Evolutionary conservation across 2,888 invertebrate species (phyloP).

Genomic region (Nudaria mundana): DNA sequence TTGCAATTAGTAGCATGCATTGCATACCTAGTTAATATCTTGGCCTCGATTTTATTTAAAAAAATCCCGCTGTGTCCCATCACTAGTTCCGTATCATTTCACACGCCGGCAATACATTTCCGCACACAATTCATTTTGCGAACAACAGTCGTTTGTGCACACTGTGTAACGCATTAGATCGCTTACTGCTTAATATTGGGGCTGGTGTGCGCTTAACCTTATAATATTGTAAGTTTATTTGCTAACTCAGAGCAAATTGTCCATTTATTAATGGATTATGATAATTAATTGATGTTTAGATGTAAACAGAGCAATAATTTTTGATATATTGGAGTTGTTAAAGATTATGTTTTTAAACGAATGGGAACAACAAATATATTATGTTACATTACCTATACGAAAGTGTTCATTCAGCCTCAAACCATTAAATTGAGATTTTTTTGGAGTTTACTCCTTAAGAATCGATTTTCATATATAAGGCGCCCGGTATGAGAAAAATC

Average conservation of each 20-base stretch:
- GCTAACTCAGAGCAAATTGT: slow-evolving; percentile 51
- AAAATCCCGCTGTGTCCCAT: slow-evolving; percentile 4
- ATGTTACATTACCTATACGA: no score
- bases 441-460: no score
- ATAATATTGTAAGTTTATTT: slow-evolving; percentile 42
- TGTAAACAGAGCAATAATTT: slow-evolving; percentile 10
- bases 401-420: no score
- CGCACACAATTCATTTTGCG: slow-evolving; percentile 56
- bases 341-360: no score
- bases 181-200: slow-evolving; percentile 14
- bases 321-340: background rate
- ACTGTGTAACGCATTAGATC: slow-evolving; percentile 51
- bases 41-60: background rate
- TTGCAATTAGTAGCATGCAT: no score
- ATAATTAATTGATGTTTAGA: slow-evolving; percentile 41
- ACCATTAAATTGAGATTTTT: no score
- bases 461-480: no score
- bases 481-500: no score
- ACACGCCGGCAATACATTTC: slow-evolving; percentile 37
- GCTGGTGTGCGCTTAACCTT: slow-evolving; percentile 12
- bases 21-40: no score
- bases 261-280: slow-evolving; percentile 61
- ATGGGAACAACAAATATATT: no score
- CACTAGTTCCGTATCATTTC: slow-evolving; percentile 37
- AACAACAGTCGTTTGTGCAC: slow-evolving; percentile 44